phyloP scores from a whole-genome alignment of 2,113 vertebrate genomes.

The Oophaga pumilio region DNA sequence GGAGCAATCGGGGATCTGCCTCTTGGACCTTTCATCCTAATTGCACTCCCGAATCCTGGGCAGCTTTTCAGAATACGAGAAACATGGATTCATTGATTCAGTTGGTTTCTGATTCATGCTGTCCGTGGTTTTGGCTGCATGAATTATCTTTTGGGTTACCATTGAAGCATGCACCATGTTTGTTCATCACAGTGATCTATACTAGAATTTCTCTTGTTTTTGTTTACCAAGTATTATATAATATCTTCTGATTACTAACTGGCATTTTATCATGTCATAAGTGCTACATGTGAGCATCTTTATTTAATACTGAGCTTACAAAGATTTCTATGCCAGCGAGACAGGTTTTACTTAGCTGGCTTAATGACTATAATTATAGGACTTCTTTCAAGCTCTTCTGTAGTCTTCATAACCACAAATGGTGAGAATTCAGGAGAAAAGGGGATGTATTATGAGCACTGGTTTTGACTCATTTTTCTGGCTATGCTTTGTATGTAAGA shows the following conservation, averaged over 20 bases:
- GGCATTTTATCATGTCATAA: slow-evolving; percentile 39
- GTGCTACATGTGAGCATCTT: slow-evolving; percentile 7
- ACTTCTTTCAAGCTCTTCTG: slow-evolving; percentile 58
- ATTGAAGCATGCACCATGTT: too few species aligned
- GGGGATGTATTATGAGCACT: slow-evolving; percentile 30
- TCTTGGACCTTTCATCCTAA: too few species aligned
- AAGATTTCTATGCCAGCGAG: slow-evolving; percentile 54
- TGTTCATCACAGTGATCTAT: too few species aligned
- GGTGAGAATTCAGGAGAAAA: slow-evolving; percentile 58
- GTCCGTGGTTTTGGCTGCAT: too few species aligned
- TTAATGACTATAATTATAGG: slow-evolving; percentile 62
- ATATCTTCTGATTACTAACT: slow-evolving; percentile 61
- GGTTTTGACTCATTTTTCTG: background rate
- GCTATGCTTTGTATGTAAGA: background rate
- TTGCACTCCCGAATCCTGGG: too few species aligned
- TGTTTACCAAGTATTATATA: background rate
- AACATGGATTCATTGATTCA: too few species aligned
- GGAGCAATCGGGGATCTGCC: too few species aligned
- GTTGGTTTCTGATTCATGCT: too few species aligned
- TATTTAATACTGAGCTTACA: accelerated
- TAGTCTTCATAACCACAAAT: slow-evolving; percentile 55
- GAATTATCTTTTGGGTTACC: too few species aligned
- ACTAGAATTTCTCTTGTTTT: background rate
- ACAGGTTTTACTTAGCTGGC: slow-evolving; percentile 51
- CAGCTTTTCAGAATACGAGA: too few species aligned